Evolutionary conservation across 1,140 invertebrate genomes (phyloP), one percentile per base, ranked within the genome.

Genomic region (Drosophila rhopaloa): DNA sequence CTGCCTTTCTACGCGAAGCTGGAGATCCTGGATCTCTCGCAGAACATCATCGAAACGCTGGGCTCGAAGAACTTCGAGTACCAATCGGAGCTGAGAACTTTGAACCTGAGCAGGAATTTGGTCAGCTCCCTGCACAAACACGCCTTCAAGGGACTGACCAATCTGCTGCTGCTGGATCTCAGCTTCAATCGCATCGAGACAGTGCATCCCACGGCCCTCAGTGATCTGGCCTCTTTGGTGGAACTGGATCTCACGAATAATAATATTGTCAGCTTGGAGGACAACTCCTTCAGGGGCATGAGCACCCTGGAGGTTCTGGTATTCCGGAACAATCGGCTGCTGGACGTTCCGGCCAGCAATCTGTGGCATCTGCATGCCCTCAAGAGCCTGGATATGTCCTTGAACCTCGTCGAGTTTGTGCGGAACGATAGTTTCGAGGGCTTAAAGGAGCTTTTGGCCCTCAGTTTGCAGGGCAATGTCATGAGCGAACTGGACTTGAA

Each of bases 1-100:
- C 94, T 97, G 75, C 94, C 93, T 13, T 96, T 97, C 92, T 97
- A 97, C 93, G 95, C 95, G n/a, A 95, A 96, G 74, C 93, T 98
- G 29, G 94, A 95, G 79, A 94, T 94, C 14, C 94, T 98, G 13
- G 96, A 97, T 91, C 93, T 98, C n/a, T 96, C 96, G 8, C 94
- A 95, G 80, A 98, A 98, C 93, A 94, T 94, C 82, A 96, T 98
- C 54, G 94, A 95, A 86, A 95, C 95, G 10, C 91, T 98, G 59
- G 96, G 96, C 73, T 94, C 94, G 70, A 94, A 95, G 72, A 97
- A 97, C 91, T 98, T 98, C 80, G 94, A 96, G 65, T 94, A 94
- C 47, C 97, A 97, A 76, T 93, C 93, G 19, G 94, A 94, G 43
- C 93, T 98, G 76, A 93, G 94, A 14, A 93, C 94, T 27, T 93